phyloP scores from a whole-genome alignment of 2,113 vertebrate genomes.

The Chlorocebus sabaeus region DNA sequence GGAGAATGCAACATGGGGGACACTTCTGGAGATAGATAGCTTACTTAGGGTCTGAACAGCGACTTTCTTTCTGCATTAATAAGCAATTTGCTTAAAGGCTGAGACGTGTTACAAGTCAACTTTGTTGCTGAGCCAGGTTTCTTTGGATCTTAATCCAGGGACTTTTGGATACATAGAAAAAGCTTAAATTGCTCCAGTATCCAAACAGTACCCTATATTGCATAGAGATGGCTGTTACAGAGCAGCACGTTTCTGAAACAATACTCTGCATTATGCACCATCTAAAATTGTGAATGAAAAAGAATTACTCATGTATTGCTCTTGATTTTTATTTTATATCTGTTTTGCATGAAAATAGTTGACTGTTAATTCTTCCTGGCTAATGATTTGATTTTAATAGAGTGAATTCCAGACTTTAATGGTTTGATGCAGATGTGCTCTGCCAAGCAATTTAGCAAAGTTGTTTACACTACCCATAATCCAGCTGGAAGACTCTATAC shows the following conservation, averaged over 20 bases:
- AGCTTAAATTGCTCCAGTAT: slow-evolving; percentile 76
- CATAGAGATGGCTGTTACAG: slow-evolving; percentile 63
- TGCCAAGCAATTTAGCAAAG: slow-evolving; percentile 74
- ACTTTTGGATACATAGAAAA: slow-evolving; percentile 80
- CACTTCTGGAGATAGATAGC: slow-evolving; percentile 36
- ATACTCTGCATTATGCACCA: slow-evolving; percentile 58
- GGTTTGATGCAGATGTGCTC: slow-evolving; percentile 57
- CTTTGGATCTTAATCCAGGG: slow-evolving; percentile 81
- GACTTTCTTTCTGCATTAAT: slow-evolving; percentile 70
- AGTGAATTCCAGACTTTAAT: slow-evolving; percentile 60
- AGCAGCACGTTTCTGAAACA: slow-evolving; percentile 67
- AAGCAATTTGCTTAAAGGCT: slow-evolving; percentile 79
- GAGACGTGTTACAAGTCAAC: slow-evolving; percentile 79
- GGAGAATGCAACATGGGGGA: slow-evolving; percentile 23
- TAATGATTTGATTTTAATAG: slow-evolving; percentile 73
- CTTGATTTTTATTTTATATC: slow-evolving; percentile 72
- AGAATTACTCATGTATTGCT: slow-evolving; percentile 70
- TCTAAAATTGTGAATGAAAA: slow-evolving; percentile 79
- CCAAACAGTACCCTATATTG: slow-evolving; percentile 77
- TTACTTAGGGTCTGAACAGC: slow-evolving; percentile 55
- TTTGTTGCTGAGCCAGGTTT: slow-evolving; percentile 76
- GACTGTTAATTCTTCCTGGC: slow-evolving; percentile 78
- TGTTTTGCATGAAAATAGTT: slow-evolving; percentile 80
- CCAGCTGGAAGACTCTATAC: slow-evolving; percentile 68
- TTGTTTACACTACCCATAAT: slow-evolving; percentile 77